These are phyloP conservation scores for Vespertilio murinus DNA, from an alignment of 2,797 vertebrate species.

Conservation along the genomic window DNA sequence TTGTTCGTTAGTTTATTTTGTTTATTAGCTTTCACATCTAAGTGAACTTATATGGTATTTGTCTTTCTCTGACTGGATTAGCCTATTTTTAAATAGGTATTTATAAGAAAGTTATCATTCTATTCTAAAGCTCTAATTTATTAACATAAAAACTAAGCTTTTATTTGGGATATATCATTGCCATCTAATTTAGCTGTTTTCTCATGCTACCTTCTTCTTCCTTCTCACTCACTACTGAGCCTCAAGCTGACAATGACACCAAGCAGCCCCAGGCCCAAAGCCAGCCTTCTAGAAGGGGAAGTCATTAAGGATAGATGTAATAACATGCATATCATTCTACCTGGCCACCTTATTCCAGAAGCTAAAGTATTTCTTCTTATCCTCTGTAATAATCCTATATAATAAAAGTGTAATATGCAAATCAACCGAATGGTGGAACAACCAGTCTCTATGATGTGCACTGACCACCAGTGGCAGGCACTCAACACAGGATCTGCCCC, in stretches of 20 bases:
- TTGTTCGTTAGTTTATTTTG: background rate
- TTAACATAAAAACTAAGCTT: background rate
- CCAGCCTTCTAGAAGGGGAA: background rate
- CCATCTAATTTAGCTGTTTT: background rate
- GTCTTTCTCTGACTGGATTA: background rate
- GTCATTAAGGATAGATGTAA: too few species aligned
- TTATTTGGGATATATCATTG: background rate
- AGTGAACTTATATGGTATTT: background rate
- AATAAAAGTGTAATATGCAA: too few species aligned
- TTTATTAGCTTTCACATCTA: background rate
- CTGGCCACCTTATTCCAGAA: background rate
- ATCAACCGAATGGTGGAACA: too few species aligned
- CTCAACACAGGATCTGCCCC: too few species aligned
- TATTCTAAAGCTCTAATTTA: background rate
- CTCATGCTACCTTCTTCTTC: background rate
- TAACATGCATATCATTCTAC: too few species aligned
- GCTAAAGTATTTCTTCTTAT: background rate
- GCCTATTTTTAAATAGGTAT: background rate
- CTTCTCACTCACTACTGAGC: background rate
- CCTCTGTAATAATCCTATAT: too few species aligned
- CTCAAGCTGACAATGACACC: background rate
- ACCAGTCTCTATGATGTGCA: rapidly evolving
- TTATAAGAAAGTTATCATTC: background rate
- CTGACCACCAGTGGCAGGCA: too few species aligned
- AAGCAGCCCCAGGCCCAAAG: background rate